Evolutionary conservation across 2,797 vertebrate species (phyloP), one percentile per base, ranked within the genome.

Genomic region (Menidia menidia): DNA sequence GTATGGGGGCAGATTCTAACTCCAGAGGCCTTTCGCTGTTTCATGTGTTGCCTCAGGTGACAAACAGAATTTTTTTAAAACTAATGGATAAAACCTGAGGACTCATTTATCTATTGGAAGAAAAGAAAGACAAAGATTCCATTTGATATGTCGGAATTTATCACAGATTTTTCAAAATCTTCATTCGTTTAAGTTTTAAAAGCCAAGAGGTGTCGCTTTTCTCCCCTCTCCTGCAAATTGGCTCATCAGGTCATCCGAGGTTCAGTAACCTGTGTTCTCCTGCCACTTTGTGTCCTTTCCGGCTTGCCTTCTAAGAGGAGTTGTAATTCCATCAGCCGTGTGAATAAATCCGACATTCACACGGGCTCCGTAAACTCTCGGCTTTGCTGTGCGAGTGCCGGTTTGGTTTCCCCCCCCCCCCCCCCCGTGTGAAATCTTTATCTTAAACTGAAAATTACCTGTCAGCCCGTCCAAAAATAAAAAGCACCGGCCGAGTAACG

Each of bases 301-400:
- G 63, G 52, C 39, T 71, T 31, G 6, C 55, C 54, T 50, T 58
- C 68, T 39, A 58, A 58, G 39, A 68, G 48, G 19, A 75, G 19
- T 7, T 74, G 44, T 67, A 18, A 48, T 60, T 60, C 25, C 60
- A 13, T 25, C 7, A 1, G 41, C 48, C 44, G 6, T 50, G 32
- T 18, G 59, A 56, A 75, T 53, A 51, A 73, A 80, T 72, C 55
- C 48, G 14, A 61, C 33, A 70, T 55, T 87, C 84, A 78, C 56
- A 43, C 54, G 59, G 47, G 31, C 50, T 78, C 65, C 54, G 66
- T 78, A 54, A 61, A 72, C 65, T 63, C 48, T 18, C 19, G 19
- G 25, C 64, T 59, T 6, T 15, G 19, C 43, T 44, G 64, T 63
- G 25, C 55, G 62, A 78, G 72, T 14, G 7, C 59, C 60, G 33